Evolutionary conservation across 1,140 invertebrate genomes (phyloP), one percentile per base, ranked within the genome.

Genomic region (Hydropsyche tenuis): DNA sequence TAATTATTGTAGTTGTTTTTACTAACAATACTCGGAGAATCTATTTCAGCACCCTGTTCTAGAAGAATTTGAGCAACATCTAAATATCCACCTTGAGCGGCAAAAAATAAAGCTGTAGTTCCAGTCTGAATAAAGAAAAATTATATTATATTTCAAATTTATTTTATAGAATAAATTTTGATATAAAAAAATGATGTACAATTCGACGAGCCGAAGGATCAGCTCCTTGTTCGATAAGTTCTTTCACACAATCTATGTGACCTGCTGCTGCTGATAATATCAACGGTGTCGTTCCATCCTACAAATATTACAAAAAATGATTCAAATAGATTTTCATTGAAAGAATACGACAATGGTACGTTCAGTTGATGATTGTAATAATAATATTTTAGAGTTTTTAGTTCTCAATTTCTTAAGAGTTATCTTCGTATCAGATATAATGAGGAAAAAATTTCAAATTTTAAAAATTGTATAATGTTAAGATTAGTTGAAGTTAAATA

Each of bases 271-370:
- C 91, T 20, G 95, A 91, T 77, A 97, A 86, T 79, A 97, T 95
- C 62, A 97, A 87, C 7, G 96, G 95, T 14, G 96, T 96, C 20
- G 95, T 97, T 56, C 94, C 94, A 84, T 97, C 95, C 96, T 97
- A 82, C 7, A 16, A 51, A 20, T 5, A 5, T 51, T 51, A n/a
- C n/a, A n/a, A n/a, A n/a, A n/a, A n/a, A n/a, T n/a, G n/a, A n/a
- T n/a, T n/a, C n/a, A n/a, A n/a, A n/a, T n/a, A n/a, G n/a, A n/a
- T n/a, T n/a, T n/a, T n/a, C n/a, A n/a, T n/a, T n/a, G n/a, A n/a
- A n/a, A n/a, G n/a, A n/a, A n/a, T n/a, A n/a, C n/a, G n/a, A n/a
- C n/a, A n/a, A n/a, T n/a, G n/a, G n/a, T n/a, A n/a, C n/a, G n/a
- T n/a, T n/a, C n/a, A n/a, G n/a, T n/a, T n/a, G n/a, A n/a, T n/a